Base-by-base conservation (phyloP, 1,140 invertebrate species). In the Philaenus spumarius region DNA sequence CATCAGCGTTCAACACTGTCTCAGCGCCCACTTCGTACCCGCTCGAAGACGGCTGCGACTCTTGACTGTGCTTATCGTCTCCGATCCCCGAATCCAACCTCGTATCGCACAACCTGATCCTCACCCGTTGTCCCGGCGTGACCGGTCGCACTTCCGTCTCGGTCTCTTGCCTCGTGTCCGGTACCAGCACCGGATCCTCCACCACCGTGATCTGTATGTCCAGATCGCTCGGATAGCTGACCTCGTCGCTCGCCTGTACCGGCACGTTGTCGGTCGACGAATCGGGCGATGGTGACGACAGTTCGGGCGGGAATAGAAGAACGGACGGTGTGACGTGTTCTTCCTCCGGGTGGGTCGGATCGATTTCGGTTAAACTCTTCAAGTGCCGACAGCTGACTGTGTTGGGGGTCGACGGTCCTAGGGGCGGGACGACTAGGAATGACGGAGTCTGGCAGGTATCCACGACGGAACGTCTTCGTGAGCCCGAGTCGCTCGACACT, bases 41-140 rank as follows among this genome's bases (percentile, higher is more conserved):
- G 15, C 61, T 60, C n/a, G 40, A 47, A 1, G 60, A 62, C 11
- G 64, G 64, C 23, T 65, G 64, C 1, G 64, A 65, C 40, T 65
- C 64, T 24, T 65, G 64, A 24, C 61, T 62, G 35, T 65, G 64
- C 43, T 65, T 65, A 15, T 65, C 64, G 35, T 65, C 64, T 1
- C 64, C 64, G 12, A 65, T 65, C 17, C 64, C 64, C 0, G 64
- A 65, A 46, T 65, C 64, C 34, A 65, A 54, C 30, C 61, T 22
- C 1, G 64, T 65, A 52, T 65, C 64, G 23, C 64, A 65, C 4
- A 65, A 56, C 24, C 64, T 34, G n/a, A 65, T 65, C 22, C 64
- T 22, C 2, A 65, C 61, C 23, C 64, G 47, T 35, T 65, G 64
- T 9, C 63, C 63, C 2, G 55, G 55, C 1, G 26, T 37, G 2